Conservation (phyloP, 37 sponge, comb jelly and placozoan species). For the Hormiphora californensis region DNA sequence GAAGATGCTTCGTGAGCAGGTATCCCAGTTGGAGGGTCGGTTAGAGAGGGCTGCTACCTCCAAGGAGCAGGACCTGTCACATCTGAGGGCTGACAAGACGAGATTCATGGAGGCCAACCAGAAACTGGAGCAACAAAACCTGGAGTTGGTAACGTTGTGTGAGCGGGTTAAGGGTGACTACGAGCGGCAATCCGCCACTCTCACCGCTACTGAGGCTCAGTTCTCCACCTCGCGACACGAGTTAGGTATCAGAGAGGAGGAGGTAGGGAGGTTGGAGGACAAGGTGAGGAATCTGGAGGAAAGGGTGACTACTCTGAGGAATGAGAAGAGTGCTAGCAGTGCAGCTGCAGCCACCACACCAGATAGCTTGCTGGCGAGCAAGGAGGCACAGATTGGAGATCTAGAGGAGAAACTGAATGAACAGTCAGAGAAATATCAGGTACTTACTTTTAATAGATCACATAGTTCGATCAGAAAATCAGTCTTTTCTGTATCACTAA, state of each 20-base stretch:
- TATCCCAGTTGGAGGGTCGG: constrained; percentile 16
- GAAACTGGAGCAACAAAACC: constrained; percentile 42
- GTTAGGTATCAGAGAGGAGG: not conserved
- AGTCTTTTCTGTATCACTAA: no score
- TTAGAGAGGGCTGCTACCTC: not conserved
- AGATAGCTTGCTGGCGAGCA: constrained; percentile 1
- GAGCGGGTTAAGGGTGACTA: constrained; percentile 43
- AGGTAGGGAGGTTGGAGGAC: not conserved
- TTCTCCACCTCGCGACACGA: not conserved
- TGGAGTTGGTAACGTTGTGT: constrained; percentile 47
- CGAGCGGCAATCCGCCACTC: not conserved
- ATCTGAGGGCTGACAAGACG: not conserved
- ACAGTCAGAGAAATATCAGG: constrained; percentile 50
- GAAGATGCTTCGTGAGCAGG: constrained; percentile 32
- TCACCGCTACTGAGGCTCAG: not conserved
- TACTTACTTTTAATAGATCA: no score
- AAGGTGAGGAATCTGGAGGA: constrained; percentile 35
- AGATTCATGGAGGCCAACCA: constrained; percentile 17
- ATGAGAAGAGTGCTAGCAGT: no score
- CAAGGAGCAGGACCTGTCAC: constrained; percentile 33
- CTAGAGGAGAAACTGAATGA: constrained; percentile 56
- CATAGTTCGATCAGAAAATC: no score
- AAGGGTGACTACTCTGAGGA: not conserved
- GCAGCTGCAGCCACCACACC: not conserved
- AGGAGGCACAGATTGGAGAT: constrained; percentile 35